Evolutionary conservation across 2,797 vertebrate genomes (phyloP), one percentile per base, ranked within the genome.

Genomic region (Emys orbicularis): DNA sequence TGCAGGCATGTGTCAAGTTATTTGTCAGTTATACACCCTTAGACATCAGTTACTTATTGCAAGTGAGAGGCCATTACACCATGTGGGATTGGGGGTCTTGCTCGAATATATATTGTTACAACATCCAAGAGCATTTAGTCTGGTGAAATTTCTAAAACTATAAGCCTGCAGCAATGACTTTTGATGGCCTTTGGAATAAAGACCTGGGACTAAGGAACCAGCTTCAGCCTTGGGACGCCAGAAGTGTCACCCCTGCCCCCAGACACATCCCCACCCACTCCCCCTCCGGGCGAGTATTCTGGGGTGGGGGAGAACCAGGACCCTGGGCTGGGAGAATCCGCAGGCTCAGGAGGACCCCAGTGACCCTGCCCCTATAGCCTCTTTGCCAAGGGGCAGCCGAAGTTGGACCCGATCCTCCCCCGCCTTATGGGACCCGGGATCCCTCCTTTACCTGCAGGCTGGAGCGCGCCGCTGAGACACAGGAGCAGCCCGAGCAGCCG

Each of bases 211-310:
- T 21, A 21, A 68, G 61, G 61, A 37, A 19, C 19, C 34, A 68
- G 65, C 5, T 68, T 37, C 65, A 68, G 65, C 19, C 65, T n/a
- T 68, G n/a, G 61, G 16, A 68, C 8, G 9, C 61, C n/a, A 68
- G 8, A 10, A 68, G n/a, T 37, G 65, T 37, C 65, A n/a, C 65
- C 18, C 18, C n/a, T 37, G 4, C 65, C n/a, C 65, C 34, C 34
- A 21, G 34, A 19, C 34, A 37, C 18, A n/a, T 4, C 16, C 18
- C 8, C 34, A 18, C 34, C 34, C n/a, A 5, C 65, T 23, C 65
- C 18, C n/a, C 8, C 8, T 37, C 18, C 65, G 9, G n/a, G n/a
- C 18, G 1, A n/a, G n/a, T 10, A 37, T 21, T 68, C n/a, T 1
- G 65, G 65, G 34, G n/a, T 37, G n/a, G n/a, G n/a, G 65, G 8